These are phyloP conservation scores for Oreortyx pictus DNA, from an alignment of 2,797 vertebrate genomes.

Conservation along the genomic window DNA sequence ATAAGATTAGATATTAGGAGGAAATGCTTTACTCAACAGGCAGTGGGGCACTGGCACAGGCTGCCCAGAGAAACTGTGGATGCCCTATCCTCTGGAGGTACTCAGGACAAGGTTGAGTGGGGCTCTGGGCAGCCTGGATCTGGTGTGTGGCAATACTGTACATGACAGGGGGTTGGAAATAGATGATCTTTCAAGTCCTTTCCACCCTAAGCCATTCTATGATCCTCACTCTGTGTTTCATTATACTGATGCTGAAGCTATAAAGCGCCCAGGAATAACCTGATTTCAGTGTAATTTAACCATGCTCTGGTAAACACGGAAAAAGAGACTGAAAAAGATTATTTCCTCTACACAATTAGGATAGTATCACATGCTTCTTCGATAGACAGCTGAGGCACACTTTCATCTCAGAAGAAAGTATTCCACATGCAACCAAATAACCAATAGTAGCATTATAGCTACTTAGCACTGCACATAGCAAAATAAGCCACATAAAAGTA, in stretches of 20 bases:
- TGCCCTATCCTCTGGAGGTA: too few relatives aligned
- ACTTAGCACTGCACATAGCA: background rate
- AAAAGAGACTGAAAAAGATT: background rate
- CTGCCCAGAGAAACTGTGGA: too few relatives aligned
- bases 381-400: background rate
- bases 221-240: background rate
- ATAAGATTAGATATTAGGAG: too few relatives aligned
- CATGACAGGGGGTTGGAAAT: too few relatives aligned
- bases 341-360: background rate
- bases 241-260: background rate
- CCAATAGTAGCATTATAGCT: background rate
- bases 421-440: conserved; percentile 6
- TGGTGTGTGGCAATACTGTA: too few relatives aligned
- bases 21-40: too few relatives aligned
- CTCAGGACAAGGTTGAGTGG: too few relatives aligned
- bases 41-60: too few relatives aligned
- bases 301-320: background rate
- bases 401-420: conserved; percentile 7
- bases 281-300: background rate
- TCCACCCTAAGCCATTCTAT: background rate
- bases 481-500: background rate
- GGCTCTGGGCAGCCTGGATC: too few relatives aligned
- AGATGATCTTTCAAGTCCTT: background rate
- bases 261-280: rapidly evolving
- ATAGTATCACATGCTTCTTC: background rate